Evolutionary conservation across 2,797 vertebrate genomes (phyloP).

Genomic region (Notoglanidium macrostoma): DNA sequence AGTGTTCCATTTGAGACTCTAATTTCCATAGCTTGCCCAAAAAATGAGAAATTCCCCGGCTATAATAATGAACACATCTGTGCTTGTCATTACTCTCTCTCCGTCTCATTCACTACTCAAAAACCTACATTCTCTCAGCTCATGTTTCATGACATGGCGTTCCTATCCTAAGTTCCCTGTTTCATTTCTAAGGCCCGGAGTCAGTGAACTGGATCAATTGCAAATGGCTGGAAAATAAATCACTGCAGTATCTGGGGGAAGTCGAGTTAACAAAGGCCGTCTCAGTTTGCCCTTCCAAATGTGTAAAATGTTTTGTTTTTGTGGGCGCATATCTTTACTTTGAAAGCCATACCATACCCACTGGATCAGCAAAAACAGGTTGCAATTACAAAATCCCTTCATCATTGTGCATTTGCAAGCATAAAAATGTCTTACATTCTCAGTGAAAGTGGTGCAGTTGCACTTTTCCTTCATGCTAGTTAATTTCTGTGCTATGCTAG

Average conservation of each 20-base stretch:
- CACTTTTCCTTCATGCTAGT: slow-evolving; percentile 28
- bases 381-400: slow-evolving; percentile 9
- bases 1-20: background rate
- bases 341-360: background rate
- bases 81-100: background rate
- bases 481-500: slow-evolving; percentile 11
- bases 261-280: slow-evolving; percentile 27
- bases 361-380: slow-evolving; percentile 26
- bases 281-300: slow-evolving; percentile 32
- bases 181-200: slow-evolving; percentile 36
- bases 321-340: slow-evolving; percentile 1
- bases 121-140: slow-evolving; percentile 12
- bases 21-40: too few species aligned
- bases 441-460: slow-evolving; percentile 11
- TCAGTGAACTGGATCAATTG: slow-evolving; percentile 51
- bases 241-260: slow-evolving; percentile 33
- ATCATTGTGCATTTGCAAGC: slow-evolving; percentile 18
- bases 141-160: background rate
- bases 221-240: slow-evolving; percentile 41
- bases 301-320: slow-evolving; percentile 44
- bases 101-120: slow-evolving; percentile 9
- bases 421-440: background rate
- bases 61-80: slow-evolving; percentile 12
- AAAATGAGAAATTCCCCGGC: background rate
- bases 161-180: slow-evolving; percentile 37